Evolutionary conservation across 2,888 invertebrate genomes (phyloP).

Genomic region (Teleiodes luculella): DNA sequence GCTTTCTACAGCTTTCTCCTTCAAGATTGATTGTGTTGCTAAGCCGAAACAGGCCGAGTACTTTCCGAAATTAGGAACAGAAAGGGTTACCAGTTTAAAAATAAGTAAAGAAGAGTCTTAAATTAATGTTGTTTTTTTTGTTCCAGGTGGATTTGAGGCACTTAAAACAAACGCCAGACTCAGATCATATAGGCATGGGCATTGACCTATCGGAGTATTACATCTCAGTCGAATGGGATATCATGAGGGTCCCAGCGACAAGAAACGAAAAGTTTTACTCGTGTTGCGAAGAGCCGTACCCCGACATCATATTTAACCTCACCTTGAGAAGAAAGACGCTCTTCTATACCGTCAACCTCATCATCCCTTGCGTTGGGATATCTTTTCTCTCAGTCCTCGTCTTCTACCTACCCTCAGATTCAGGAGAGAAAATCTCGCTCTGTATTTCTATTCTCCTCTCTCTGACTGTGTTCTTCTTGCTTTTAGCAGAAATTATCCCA

Average conservation of each 20-base stretch:
- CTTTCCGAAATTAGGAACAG: too few species aligned
- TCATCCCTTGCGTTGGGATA: conserved; percentile 98
- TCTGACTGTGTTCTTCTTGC: conserved; percentile 94
- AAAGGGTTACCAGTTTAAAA: too few species aligned
- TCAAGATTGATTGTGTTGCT: too few species aligned
- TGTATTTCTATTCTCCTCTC: conserved; percentile 96
- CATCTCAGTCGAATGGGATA: conserved; percentile 99
- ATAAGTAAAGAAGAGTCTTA: too few species aligned
- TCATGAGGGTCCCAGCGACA: conserved; percentile 93
- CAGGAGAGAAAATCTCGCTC: conserved; percentile 98
- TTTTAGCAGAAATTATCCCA: conserved; percentile 96
- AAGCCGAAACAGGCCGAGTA: too few species aligned
- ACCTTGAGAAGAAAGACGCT: conserved; percentile 95
- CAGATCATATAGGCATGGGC: conserved; percentile 92
- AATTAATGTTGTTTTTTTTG: conserved; percentile 19
- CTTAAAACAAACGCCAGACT: conserved; percentile 90
- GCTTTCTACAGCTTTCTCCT: too few species aligned
- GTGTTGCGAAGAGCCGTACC: conserved; percentile 97
- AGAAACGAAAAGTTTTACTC: conserved; percentile 96
- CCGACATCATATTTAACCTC: conserved; percentile 98
- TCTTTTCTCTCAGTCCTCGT: conserved; percentile 97
- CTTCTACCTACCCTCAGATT: conserved; percentile 98
- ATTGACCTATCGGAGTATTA: conserved; percentile 96
- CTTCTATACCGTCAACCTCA: conserved; percentile 98
- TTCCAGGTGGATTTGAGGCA: conserved; percentile 93